Conservation (phyloP, 2,113 vertebrate genomes). For the Athene cunicularia region DNA sequence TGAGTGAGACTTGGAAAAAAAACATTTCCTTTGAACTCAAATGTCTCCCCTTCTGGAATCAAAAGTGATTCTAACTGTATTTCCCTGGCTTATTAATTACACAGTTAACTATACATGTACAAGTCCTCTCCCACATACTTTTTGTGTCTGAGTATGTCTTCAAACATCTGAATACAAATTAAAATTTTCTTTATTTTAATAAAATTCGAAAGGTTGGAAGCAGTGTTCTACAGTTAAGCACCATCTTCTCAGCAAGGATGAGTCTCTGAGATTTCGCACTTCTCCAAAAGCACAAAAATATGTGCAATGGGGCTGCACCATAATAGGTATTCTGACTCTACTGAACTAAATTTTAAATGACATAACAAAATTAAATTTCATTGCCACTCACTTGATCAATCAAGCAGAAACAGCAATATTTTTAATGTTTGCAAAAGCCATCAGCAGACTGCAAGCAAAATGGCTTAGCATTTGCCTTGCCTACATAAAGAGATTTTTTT, state of each 20-base stretch:
- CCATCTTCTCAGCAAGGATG: background rate
- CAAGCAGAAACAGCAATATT: slow-evolving; percentile 38
- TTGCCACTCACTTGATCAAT: slow-evolving; percentile 43
- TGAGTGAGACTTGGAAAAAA: background rate
- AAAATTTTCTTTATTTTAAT: background rate
- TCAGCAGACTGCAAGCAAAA: background rate
- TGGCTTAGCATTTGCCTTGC: slow-evolving; percentile 11
- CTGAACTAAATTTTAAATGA: slow-evolving; percentile 23
- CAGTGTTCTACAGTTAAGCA: background rate
- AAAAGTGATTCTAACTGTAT: background rate
- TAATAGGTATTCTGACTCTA: background rate
- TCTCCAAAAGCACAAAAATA: background rate
- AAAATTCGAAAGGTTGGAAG: background rate
- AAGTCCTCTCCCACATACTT: background rate
- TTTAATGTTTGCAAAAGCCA: slow-evolving; percentile 20
- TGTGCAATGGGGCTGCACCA: background rate
- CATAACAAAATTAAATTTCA: slow-evolving; percentile 12
- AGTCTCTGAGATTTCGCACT: background rate
- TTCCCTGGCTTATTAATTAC: background rate
- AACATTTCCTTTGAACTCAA: background rate
- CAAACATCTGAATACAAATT: background rate
- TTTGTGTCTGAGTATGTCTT: background rate
- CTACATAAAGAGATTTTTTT: background rate
- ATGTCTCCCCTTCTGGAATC: background rate
- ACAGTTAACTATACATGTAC: background rate